A percentile compares a stretch with the other conserved stretches of the same genome.
phyloP scores from a whole-genome alignment of 2,888 invertebrate genomes.

The Protodeltote pygarga region DNA sequence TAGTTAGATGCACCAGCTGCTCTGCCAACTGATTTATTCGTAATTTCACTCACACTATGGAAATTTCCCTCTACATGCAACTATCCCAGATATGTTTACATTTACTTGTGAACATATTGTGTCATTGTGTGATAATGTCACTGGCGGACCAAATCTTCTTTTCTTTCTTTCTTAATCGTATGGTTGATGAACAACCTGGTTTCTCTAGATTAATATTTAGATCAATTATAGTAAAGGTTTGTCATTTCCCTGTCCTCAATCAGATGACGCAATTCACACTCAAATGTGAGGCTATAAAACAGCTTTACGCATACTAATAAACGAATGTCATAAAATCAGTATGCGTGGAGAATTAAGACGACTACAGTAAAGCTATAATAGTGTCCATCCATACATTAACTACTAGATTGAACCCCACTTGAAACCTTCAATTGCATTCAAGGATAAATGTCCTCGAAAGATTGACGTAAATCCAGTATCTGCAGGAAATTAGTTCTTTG shows the following conservation, averaged over 20 bases:
- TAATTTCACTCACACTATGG: no score
- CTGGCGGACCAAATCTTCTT: no score
- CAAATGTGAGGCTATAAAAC: slow-evolving; percentile 52
- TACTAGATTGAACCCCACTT: neutral
- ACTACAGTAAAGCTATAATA: slow-evolving; percentile 15
- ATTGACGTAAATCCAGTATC: neutral
- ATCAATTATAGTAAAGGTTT: no score
- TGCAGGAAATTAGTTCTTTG: no score
- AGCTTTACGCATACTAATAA: slow-evolving; percentile 59
- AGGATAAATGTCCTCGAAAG: neutral
- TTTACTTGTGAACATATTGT: no score
- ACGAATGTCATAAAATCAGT: slow-evolving; percentile 51
- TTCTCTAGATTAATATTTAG: slow-evolving; percentile 7
- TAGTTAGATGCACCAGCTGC: no score
- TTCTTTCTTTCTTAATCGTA: neutral
- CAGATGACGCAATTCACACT: slow-evolving; percentile 56
- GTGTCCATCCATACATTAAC: slow-evolving; percentile 5
- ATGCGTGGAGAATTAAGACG: slow-evolving; percentile 36
- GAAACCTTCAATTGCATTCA: slow-evolving; percentile 8
- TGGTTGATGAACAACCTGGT: no score
- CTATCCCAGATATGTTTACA: no score
- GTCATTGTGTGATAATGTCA: no score
- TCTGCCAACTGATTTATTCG: no score
- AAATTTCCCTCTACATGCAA: no score
- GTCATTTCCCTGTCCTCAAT: no score